Evolutionary conservation across 1,140 invertebrate species (phyloP).

Genomic region (Limonius californicus): DNA sequence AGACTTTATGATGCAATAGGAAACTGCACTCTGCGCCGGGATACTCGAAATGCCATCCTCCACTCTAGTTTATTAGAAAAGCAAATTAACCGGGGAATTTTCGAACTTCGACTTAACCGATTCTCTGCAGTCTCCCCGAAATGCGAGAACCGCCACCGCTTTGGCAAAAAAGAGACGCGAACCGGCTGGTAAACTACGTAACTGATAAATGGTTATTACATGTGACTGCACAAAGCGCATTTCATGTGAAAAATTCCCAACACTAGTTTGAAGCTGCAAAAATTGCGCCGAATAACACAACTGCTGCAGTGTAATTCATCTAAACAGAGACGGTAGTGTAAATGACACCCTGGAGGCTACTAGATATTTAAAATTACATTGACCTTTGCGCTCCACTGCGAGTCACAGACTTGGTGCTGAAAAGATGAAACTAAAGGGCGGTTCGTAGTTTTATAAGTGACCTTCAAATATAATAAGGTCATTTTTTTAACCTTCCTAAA

Average conservation of each 20-base stretch:
- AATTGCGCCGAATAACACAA: not conserved
- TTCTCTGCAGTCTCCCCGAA: not conserved
- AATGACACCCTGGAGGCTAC: not conserved
- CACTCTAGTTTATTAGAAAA: not conserved
- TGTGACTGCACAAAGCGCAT: conserved; percentile 1
- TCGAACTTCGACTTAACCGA: not conserved
- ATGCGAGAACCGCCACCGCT: not conserved
- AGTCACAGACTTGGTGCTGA: too few relatives aligned
- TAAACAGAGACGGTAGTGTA: conserved; percentile 7
- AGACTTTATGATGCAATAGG: not conserved
- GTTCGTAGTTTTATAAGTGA: too few relatives aligned
- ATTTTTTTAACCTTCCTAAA: too few relatives aligned
- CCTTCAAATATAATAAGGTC: too few relatives aligned
- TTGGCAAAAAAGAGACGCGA: too few relatives aligned
- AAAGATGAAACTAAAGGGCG: too few relatives aligned
- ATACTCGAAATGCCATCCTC: not conserved
- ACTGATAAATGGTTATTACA: conserved; percentile 1
- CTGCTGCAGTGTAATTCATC: conserved; percentile 4
- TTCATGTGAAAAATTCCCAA: not conserved
- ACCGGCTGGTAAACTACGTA: not conserved
- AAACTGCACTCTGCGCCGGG: too few relatives aligned
- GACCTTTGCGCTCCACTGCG: not conserved
- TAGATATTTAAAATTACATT: conserved; percentile 12
- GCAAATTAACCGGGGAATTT: not conserved
- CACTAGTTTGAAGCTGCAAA: not conserved